phyloP scores from a whole-genome alignment of 2,797 vertebrate species.

The Myotis pilosus region DNA sequence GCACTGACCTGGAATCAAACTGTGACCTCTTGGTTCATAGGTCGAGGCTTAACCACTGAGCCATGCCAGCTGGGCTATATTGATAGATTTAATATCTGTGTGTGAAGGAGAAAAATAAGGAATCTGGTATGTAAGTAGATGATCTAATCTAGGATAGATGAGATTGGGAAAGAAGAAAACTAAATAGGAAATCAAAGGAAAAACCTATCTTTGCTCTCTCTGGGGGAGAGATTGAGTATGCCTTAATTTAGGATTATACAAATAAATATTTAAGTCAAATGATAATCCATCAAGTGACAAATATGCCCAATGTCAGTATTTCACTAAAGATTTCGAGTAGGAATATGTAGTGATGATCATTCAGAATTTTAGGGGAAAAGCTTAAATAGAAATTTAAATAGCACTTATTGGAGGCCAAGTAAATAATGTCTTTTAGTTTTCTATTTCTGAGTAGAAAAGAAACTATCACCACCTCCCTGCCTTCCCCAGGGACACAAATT shows the following conservation, averaged over 20 bases:
- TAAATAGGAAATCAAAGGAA: neutral
- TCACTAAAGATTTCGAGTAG: neutral
- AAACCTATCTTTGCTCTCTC: neutral
- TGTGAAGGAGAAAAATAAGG: neutral
- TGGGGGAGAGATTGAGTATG: neutral
- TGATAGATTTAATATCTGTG: neutral
- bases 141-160: neutral
- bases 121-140: conserved; percentile 1
- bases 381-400: conserved; percentile 1
- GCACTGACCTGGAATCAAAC: too few species aligned
- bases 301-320: neutral
- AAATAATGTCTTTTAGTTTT: neutral
- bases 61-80: neutral
- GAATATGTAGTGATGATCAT: neutral
- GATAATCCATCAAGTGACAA: neutral
- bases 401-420: neutral
- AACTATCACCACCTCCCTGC: neutral
- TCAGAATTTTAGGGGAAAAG: neutral
- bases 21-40: too few species aligned
- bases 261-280: conserved; percentile 34
- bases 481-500: conserved; percentile 1
- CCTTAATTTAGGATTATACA: neutral
- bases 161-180: neutral
- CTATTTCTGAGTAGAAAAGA: conserved; percentile 20
- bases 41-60: too few species aligned